Percentiles rank a stretch among this genome's conserved stretches.
phyloP scores from a whole-genome alignment of 2,113 vertebrate genomes.

The Engraulis encrasicolus region DNA sequence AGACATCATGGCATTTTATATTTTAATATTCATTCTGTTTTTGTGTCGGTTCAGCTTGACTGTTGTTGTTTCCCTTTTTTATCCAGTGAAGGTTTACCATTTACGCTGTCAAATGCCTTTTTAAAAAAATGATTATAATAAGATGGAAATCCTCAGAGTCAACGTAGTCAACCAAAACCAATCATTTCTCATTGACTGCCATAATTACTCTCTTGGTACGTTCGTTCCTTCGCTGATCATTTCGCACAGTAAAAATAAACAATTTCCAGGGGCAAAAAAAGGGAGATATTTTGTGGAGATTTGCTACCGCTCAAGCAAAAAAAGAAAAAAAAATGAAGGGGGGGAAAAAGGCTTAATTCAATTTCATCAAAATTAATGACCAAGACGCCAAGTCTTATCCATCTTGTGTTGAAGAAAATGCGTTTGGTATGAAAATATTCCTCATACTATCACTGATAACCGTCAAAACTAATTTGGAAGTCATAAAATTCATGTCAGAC shows the following conservation, averaged over 20 bases:
- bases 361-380: constrained; percentile 51
- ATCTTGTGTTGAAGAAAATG: not conserved
- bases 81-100: constrained; percentile 36
- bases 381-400: not conserved
- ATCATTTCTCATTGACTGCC: constrained; percentile 42
- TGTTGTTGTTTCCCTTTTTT: constrained; percentile 35
- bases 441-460: not conserved
- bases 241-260: constrained; percentile 33
- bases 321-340: not conserved
- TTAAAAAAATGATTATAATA: constrained; percentile 25
- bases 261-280: not conserved
- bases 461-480: not conserved
- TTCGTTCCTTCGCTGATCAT: constrained; percentile 26
- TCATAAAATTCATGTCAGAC: not conserved
- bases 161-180: constrained; percentile 44
- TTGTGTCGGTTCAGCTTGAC: constrained; percentile 18
- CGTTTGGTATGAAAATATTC: not conserved
- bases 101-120: constrained; percentile 46
- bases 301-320: too few species aligned
- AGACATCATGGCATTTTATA: constrained; percentile 26
- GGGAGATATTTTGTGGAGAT: not conserved
- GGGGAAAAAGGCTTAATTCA: not conserved
- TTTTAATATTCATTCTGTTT: constrained; percentile 37
- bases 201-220: constrained; percentile 35
- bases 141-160: constrained; percentile 28